Base-by-base conservation (phyloP, 2,113 vertebrate genomes). In the Microtus richardsoni region DNA sequence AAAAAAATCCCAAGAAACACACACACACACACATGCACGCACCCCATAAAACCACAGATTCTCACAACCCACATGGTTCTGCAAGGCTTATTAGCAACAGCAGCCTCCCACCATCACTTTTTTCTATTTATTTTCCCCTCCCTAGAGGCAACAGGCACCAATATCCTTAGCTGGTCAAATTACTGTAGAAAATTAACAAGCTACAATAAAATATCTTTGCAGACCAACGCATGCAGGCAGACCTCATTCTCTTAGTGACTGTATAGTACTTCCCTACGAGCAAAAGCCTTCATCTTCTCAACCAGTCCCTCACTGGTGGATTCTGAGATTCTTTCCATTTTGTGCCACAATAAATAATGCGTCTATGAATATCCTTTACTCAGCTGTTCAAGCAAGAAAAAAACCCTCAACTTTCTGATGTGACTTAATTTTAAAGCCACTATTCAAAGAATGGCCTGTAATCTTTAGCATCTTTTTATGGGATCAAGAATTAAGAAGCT, bases 381-480 rank as follows among this genome's bases (percentile, higher is more conserved):
- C 26, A 91, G 17, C 60, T 92, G 26, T 74, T 86, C 1, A 75
- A 14, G 86, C 39, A 78, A 62, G 17, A 1, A 36, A 41, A 80
- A 49, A 83, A 80, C 74, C 74, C 19, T n/a, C 75, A 78, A 79
- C 68, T 95, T 21, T 93, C 89, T 60, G 33, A 83, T 93, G 68
- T 71, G 47, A 93, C 36, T 85, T 94, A 71, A 7, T 64, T 88
- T 94, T 60, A 97, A 87, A 97, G 39, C 21, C 36, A 75, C 88
- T 94, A 73, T 88, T 89, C 82, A 97, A 94, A 84, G 16, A 92
- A 73, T 78, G 36, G 58, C 14, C 90, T 89, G 36, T 58, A 74
- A 77, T 80, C 84, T 93, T 94, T 79, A 91, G 79, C 82, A 44
- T 74, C 49, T 88, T 93, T 91, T 91, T 88, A 85, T 79, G 70